Evolutionary conservation across 2,888 invertebrate genomes (phyloP).

Genomic region (Argynnis bischoffii): DNA sequence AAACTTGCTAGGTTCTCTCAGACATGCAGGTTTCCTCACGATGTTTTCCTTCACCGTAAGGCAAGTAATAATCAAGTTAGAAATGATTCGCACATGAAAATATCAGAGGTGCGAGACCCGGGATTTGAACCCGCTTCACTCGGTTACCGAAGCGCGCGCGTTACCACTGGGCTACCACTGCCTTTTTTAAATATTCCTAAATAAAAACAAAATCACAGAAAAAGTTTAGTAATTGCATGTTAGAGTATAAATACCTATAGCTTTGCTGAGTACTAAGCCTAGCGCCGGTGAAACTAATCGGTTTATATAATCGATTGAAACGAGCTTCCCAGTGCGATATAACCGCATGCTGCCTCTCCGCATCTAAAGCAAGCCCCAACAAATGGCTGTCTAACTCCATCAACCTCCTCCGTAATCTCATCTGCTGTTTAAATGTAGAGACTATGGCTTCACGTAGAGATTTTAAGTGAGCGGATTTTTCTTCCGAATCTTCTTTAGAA

Average conservation of each 20-base stretch:
- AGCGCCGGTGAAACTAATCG: slow-evolving; percentile 79
- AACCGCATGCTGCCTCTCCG: slow-evolving; percentile 93
- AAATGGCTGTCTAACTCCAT: slow-evolving; percentile 96
- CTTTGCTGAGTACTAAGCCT: slow-evolving; percentile 84
- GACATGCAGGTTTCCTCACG: too few species aligned
- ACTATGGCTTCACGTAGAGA: slow-evolving; percentile 92
- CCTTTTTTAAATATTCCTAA: too few species aligned
- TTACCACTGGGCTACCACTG: too few species aligned
- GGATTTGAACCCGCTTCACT: too few species aligned
- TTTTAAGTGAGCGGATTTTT: slow-evolving; percentile 79
- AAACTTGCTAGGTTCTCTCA: too few species aligned
- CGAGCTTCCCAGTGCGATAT: slow-evolving; percentile 95
- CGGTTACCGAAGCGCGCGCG: too few species aligned
- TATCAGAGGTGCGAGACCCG: too few species aligned
- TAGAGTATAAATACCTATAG: slow-evolving; percentile 66
- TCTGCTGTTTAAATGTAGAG: slow-evolving; percentile 94
- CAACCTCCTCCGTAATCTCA: slow-evolving; percentile 92
- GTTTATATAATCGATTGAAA: slow-evolving; percentile 88
- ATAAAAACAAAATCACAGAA: not conserved
- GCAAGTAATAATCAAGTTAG: too few species aligned
- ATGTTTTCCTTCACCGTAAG: too few species aligned
- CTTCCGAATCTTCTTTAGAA: slow-evolving; percentile 58
- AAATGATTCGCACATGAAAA: too few species aligned
- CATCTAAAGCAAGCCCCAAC: slow-evolving; percentile 92
- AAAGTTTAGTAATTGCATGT: not conserved